Evolutionary conservation across 2,888 invertebrate genomes (phyloP), one percentile per base, ranked within the genome.

Genomic region (Oligia fasciuncula): DNA sequence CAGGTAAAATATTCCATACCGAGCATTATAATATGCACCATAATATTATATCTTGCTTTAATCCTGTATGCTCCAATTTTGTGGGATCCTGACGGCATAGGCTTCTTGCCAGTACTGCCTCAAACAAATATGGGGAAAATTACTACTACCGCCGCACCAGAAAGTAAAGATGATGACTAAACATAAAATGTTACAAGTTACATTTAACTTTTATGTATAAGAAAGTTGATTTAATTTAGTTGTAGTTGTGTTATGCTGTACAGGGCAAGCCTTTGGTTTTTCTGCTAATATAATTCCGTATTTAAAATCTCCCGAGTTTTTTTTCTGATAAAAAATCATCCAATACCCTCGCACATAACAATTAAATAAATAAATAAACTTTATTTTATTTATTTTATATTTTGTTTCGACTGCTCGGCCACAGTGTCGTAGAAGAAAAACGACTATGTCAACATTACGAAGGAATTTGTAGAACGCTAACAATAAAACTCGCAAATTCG

Each of bases 1-100:
- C 90, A 94, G 94, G 70, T 88, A 4, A 87, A 83, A 70, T 93
- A 92, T 81, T 90, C 91, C 2, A 14, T 93, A 1, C 81, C 91
- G 0, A 88, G 91, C 72, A 77, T 85, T 0, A 67, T 93, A 4
- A 89, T 95, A 23, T 93, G 93, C 81, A 2, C 86, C 1, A 17
- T 93, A n/a, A 62, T 79, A 40, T 78, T 84, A n/a, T 87, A 80
- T 89, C 1, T 77, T 69, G 74, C 76, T 35, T 57, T 84, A 51
- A 14, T 76, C 1, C 43, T 85, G 9, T 89, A 79, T 70, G 91
- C 91, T 2, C 29, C 66, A 51, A 1, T 4, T 63, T 49, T 83
- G 40, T 83, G 69, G 35, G 73, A 79, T 51, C 49, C 73, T 23
- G 1, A 29, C 0, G 19, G 6, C 6, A 0, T 0, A 13, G 83